These are phyloP conservation scores for Actias luna DNA, from an alignment of 2,888 invertebrate genomes.

Conservation along the genomic window DNA sequence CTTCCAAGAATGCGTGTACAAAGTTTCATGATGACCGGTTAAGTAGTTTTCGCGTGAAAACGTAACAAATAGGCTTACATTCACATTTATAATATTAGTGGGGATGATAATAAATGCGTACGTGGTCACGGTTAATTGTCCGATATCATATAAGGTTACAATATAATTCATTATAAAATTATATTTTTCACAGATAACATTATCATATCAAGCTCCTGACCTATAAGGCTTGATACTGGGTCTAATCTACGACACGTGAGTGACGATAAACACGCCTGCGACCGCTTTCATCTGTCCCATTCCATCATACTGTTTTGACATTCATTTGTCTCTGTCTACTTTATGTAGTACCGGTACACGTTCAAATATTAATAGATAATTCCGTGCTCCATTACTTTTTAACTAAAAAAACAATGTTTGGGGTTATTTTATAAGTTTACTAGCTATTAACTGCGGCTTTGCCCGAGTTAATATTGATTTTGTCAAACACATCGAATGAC, in stretches of 20 bases:
- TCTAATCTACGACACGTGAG: conserved; percentile 44
- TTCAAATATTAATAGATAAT: conserved; percentile 13
- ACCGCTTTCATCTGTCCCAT: conserved; percentile 40
- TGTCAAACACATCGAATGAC: no score
- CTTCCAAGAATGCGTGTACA: no score
- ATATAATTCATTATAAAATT: neutral
- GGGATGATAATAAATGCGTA: neutral
- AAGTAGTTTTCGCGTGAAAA: no score
- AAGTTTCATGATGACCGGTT: no score
- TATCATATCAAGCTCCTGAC: conserved; percentile 26
- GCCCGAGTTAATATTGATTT: no score
- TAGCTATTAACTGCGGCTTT: no score
- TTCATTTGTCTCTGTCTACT: conserved; percentile 49
- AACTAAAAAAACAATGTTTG: neutral
- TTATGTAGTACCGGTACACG: conserved; percentile 26
- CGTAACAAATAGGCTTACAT: no score
- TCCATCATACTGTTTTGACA: conserved; percentile 43
- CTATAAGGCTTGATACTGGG: conserved; percentile 23
- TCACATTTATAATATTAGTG: neutral
- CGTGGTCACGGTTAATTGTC: neutral
- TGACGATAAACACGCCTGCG: conserved; percentile 37
- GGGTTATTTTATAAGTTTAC: neutral
- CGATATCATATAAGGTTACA: neutral
- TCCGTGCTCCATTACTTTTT: neutral
- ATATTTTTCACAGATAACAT: neutral